phyloP scores from a whole-genome alignment of 1,140 invertebrate species.

The Rhizoglyphus robini region DNA sequence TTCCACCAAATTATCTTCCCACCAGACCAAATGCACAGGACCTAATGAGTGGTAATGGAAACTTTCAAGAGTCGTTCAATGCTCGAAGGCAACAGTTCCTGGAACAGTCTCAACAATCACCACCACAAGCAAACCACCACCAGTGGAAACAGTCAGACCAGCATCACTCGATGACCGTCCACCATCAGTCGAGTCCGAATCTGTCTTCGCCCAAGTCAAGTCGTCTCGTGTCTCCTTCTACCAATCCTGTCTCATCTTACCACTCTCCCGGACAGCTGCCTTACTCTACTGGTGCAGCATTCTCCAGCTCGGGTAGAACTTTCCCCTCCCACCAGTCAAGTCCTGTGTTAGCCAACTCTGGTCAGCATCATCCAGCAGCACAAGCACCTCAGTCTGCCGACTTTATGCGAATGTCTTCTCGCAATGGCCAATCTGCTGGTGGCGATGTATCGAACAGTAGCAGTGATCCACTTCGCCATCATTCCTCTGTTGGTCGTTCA shows the following conservation, averaged over 20 bases:
- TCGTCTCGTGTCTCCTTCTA: not conserved
- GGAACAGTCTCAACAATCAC: not conserved
- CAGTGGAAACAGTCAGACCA: not conserved
- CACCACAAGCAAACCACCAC: not conserved
- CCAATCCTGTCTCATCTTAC: not conserved
- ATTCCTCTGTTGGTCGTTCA: not conserved
- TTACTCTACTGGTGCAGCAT: not conserved
- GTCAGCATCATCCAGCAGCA: not conserved
- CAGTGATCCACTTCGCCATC: not conserved
- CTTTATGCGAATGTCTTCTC: slow-evolving; percentile 4
- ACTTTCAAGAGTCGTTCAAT: not conserved
- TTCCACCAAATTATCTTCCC: not conserved
- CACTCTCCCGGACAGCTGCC: not conserved
- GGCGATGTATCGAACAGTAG: not conserved
- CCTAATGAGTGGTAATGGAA: not conserved
- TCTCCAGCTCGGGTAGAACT: not conserved
- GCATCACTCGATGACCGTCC: slow-evolving; percentile 35
- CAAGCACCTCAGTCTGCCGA: not conserved
- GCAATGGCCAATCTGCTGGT: not conserved
- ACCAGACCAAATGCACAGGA: not conserved
- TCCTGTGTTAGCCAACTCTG: not conserved
- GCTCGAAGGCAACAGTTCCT: not conserved
- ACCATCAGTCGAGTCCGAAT: slow-evolving; percentile 26
- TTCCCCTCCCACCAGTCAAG: not conserved
- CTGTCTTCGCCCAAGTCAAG: not conserved